Base-by-base conservation (phyloP, 1,140 invertebrate species). In the Hirudo medicinalis region DNA sequence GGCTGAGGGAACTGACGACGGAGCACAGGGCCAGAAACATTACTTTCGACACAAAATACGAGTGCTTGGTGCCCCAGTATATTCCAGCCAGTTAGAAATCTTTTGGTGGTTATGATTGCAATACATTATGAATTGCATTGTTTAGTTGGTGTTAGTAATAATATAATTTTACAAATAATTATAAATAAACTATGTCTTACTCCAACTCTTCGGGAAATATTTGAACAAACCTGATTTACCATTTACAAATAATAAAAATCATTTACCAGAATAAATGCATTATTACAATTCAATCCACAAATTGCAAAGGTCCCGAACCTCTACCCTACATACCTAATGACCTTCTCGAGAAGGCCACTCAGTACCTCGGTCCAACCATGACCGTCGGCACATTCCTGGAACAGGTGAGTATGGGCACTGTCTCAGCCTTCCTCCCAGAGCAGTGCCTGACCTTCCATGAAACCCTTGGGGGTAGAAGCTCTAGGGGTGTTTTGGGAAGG, bases 231-330 rank as follows among this genome's bases (percentile, higher is more conserved):
- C 11, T 49, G 43, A 49, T 17, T 49, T 49, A 17, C 11, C 43
- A 49, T 5, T 49, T 49, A 49, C 4, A 49, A 49, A 15, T 0
- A 2, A 49, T 13, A 49, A 49, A 5, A 17, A 49, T 8, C 11
- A 49, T 49, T 36, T 36, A 36, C 32, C 32, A 36, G 6, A 36
- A 36, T 36, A 36, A 36, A 36, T 36, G 32, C 29, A 25, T 63
- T 11, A 15, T 22, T 63, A 32, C 3, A 25, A 13, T 63, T 25
- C 57, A 2, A 36, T 11, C 22, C 9, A 22, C n/a, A n/a, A n/a
- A n/a, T n/a, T n/a, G n/a, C n/a, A n/a, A n/a, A 70, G 69, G 69
- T 70, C 22, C 69, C 15, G 69, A 70, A 22, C 69, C 69, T 17
- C 53, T 70, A 49, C 69, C 69, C 5, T 70, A 22, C 69, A 49